Evolutionary conservation across 2,113 vertebrate species (phyloP).

Genomic region (Guaruba guarouba): DNA sequence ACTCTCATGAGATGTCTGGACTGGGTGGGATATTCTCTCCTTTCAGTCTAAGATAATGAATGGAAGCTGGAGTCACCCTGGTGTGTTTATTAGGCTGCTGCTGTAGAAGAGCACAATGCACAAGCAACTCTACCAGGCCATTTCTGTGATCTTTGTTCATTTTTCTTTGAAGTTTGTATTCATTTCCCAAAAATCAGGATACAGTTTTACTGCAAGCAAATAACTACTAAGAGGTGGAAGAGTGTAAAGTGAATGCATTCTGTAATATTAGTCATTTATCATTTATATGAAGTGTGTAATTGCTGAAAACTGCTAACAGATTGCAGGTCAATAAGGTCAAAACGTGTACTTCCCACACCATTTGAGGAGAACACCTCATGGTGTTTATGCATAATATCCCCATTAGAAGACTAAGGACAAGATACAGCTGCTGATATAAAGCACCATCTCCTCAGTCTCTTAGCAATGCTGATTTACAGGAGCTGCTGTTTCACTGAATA

Average conservation of each 20-base stretch:
- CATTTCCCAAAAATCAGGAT: background rate
- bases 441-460: background rate
- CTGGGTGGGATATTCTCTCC: background rate
- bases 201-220: background rate
- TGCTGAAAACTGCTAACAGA: constrained; percentile 25
- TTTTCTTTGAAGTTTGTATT: background rate
- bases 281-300: constrained; percentile 46
- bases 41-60: background rate
- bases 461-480: background rate
- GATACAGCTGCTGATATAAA: background rate
- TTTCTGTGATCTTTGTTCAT: background rate
- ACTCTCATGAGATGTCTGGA: background rate
- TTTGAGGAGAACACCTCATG: background rate
- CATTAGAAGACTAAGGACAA: background rate
- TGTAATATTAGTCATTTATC: constrained; percentile 38
- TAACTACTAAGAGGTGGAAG: background rate
- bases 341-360: constrained; percentile 19
- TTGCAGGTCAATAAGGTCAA: constrained; percentile 41
- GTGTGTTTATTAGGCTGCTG: background rate
- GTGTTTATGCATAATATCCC: background rate
- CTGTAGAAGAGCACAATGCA: background rate
- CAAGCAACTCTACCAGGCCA: background rate
- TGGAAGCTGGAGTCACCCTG: background rate
- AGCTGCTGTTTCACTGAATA: background rate
- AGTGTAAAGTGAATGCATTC: background rate